Base-by-base conservation (phyloP, 2,113 vertebrate genomes). In the Dasyurus viverrinus region DNA sequence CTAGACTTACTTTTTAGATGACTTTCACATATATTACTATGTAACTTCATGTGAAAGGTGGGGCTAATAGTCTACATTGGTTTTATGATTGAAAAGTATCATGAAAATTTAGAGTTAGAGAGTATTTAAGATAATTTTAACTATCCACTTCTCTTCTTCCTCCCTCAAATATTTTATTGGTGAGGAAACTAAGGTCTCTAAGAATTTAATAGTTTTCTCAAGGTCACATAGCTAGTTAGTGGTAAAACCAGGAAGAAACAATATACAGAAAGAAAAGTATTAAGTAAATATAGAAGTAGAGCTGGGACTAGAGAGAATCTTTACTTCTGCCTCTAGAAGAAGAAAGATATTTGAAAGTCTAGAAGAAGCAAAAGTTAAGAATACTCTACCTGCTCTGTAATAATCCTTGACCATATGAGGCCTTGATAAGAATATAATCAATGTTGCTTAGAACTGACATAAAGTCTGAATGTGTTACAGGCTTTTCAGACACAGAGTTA, bases 371-470 rank as follows among this genome's bases (percentile, higher is more conserved):
- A 92, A 57, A 42, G n/a, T 84, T 76, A 42, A 84, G 19, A 84
- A 84, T 23, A n/a, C 19, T 68, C 57, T 97, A 99, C 99, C 99
- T 99, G 99, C 99, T 99, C 97, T 99, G 99, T 97, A 99, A 99
- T 48, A 99, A 98, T 6, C 98, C 98, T 84, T 98, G 99, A 0
- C 99, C 99, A 14, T 99, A 99, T 0, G 99, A 99, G 26, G 99
- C 99, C 96, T 99, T 99, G 94, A 99, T 99, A 95, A 99, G 98
- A 94, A 99, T 95, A 92, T 99, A 99, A 52, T 99, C 99, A 76
- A 99, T 90, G 3, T 98, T 98, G 97, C 99, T 99, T 90, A 99
- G 98, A 30, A 99, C 97, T 2, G 99, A 99, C 99, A 99, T 98
- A 98, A 99, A 99, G 97, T 99, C 99, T 0, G 98, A 96, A 46